Percentiles rank a stretch among this genome's conserved stretches.
Conservation (phyloP, 2,888 invertebrate species). For the Eupsilia transversa region DNA sequence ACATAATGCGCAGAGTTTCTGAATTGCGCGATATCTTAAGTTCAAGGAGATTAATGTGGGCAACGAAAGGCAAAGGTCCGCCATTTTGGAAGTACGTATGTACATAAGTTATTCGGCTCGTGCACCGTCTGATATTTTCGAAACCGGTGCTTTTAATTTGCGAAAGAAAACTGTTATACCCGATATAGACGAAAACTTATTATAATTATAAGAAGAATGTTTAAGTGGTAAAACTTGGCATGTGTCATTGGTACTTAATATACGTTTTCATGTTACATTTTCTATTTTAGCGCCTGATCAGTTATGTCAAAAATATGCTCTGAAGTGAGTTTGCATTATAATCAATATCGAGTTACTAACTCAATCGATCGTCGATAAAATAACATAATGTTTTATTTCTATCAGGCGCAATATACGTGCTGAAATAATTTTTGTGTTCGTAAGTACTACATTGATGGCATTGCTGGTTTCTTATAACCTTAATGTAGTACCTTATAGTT, state of each 20-base stretch:
- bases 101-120: constrained; percentile 49
- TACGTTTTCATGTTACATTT: no score
- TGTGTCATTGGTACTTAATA: no score
- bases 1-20: constrained; percentile 34
- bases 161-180: constrained; percentile 27
- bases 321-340: background rate
- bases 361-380: background rate
- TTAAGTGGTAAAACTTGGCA: no score
- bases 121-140: constrained; percentile 45
- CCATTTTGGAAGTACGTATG: constrained; percentile 27
- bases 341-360: background rate
- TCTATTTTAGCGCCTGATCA: constrained; percentile 28
- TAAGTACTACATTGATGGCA: background rate
- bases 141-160: constrained; percentile 38
- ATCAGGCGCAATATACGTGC: constrained; percentile 15
- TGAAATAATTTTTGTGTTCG: no score
- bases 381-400: constrained; percentile 8
- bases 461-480: background rate
- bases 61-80: constrained; percentile 27
- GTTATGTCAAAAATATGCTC: background rate
- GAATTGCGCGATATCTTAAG: constrained; percentile 30
- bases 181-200: background rate
- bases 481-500: background rate
- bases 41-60: constrained; percentile 37
- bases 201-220: no score